A percentile compares a stretch with the other conserved stretches of the same genome.
Conservation (phyloP, 1,140 invertebrate species). For the Dreissena polymorpha region DNA sequence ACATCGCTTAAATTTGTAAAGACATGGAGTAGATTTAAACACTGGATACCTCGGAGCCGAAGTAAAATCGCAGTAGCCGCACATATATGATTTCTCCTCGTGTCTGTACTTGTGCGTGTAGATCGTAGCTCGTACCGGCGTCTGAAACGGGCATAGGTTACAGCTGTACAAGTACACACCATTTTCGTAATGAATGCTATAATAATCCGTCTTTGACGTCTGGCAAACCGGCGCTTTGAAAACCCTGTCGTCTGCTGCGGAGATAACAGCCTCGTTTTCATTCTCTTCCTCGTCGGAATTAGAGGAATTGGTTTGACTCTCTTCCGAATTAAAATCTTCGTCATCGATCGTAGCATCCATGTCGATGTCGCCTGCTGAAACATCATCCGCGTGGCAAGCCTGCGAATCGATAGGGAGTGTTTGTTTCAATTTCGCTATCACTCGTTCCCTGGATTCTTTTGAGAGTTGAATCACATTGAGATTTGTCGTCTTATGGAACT, state of each 20-base stretch:
- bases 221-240: conserved; percentile 51
- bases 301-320: conserved; percentile 26
- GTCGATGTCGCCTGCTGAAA: not conserved
- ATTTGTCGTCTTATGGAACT: conserved; percentile 47
- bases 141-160: conserved; percentile 51
- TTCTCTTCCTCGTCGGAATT: conserved; percentile 20
- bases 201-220: conserved; percentile 54
- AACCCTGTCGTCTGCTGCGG: conserved; percentile 17
- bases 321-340: conserved; percentile 42
- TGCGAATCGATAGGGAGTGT: not conserved
- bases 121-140: conserved; percentile 44
- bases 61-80: conserved; percentile 46
- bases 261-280: not conserved
- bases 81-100: conserved; percentile 47
- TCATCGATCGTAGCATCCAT: conserved; percentile 30
- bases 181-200: conserved; percentile 47
- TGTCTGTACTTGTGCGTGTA: conserved; percentile 55
- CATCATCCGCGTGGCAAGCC: not conserved
- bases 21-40: too few relatives aligned
- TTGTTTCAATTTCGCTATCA: conserved; percentile 33
- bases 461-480: conserved; percentile 52
- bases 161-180: conserved; percentile 50
- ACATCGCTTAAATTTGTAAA: too few relatives aligned
- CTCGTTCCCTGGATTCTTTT: conserved; percentile 37
- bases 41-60: conserved; percentile 44